Evolutionary conservation across 2,113 vertebrate species (phyloP).

Genomic region (Gracilinanus agilis): DNA sequence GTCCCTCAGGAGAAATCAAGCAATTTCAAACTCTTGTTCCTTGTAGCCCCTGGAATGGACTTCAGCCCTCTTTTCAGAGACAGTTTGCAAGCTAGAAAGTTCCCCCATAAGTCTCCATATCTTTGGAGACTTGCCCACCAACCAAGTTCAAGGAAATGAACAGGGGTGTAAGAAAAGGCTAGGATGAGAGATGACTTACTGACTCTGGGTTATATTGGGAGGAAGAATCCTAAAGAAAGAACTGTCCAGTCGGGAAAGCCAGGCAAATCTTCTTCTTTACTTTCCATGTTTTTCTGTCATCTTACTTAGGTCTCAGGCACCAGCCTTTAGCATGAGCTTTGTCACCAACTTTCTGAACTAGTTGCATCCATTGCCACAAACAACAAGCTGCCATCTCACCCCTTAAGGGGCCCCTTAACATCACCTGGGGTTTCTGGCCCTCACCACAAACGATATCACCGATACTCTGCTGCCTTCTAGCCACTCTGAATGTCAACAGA

Average conservation of each 20-base stretch:
- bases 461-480: neutral
- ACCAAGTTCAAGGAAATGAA: neutral
- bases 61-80: neutral
- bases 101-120: neutral
- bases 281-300: neutral
- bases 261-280: neutral
- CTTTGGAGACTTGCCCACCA: neutral
- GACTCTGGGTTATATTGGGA: neutral
- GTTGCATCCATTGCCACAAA: neutral
- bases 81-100: neutral
- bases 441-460: neutral
- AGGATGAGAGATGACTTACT: neutral
- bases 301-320: neutral
- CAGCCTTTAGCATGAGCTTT: neutral
- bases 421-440: neutral
- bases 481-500: neutral
- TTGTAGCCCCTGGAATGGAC: neutral
- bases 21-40: neutral
- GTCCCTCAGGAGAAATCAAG: neutral
- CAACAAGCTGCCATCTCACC: neutral
- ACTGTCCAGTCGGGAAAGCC: neutral
- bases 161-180: neutral
- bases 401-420: neutral
- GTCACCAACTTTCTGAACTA: neutral
- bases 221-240: neutral